Percentiles rank a stretch among this genome's conserved stretches.
These are phyloP conservation scores for Tipula confusa DNA, from an alignment of 2,888 invertebrate species.

Conservation along the genomic window DNA sequence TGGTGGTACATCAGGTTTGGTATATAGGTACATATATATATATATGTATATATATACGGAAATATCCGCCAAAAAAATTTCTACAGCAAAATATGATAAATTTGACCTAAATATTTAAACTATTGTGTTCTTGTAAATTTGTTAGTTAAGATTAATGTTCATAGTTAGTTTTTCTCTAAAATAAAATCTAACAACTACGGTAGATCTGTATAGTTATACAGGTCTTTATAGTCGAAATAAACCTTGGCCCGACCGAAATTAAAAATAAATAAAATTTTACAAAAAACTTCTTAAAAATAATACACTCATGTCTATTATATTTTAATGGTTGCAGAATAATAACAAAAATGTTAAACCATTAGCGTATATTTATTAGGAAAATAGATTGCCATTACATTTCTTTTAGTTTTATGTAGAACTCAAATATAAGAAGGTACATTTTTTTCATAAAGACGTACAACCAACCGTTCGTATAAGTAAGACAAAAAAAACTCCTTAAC, in stretches of 20 bases:
- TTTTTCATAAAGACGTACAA: no score
- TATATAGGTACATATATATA: background rate
- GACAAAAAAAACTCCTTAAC: no score
- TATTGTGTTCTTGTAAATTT: background rate
- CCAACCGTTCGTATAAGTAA: no score
- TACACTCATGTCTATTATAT: background rate
- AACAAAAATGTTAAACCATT: background rate
- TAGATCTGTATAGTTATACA: background rate
- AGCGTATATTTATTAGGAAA: no score
- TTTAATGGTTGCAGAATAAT: background rate
- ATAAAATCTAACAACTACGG: background rate
- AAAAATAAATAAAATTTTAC: background rate
- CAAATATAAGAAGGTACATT: no score
- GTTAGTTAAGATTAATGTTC: no score
- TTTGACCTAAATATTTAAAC: constrained; percentile 3
- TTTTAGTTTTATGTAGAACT: no score
- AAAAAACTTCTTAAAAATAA: background rate
- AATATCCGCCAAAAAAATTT: background rate
- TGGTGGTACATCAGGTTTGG: background rate
- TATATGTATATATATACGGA: background rate
- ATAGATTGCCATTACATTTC: no score
- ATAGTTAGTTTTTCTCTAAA: background rate
- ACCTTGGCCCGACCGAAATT: background rate
- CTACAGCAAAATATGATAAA: background rate
- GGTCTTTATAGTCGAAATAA: background rate